Conservation (phyloP, 2,888 invertebrate species). For the Syrista parreyssii region DNA sequence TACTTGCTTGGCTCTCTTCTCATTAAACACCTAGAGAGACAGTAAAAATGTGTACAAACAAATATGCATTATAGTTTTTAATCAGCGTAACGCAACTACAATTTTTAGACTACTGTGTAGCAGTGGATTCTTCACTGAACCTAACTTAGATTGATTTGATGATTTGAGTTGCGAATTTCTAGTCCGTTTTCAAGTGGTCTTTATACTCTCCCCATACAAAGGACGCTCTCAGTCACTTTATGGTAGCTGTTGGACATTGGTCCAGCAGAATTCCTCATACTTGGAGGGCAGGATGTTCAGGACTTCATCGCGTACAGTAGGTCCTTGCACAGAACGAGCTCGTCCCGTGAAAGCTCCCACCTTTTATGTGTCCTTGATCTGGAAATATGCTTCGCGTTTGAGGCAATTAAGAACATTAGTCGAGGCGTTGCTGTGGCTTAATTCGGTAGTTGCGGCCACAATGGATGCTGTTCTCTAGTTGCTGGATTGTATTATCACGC, state of each 20-base stretch:
- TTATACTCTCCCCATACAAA: slow-evolving; percentile 32
- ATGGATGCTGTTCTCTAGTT: neutral
- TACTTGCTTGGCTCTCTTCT: neutral
- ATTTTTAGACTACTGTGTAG: neutral
- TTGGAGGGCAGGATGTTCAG: slow-evolving; percentile 43
- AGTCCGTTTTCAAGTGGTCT: neutral
- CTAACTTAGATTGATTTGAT: neutral
- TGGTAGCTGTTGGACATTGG: slow-evolving; percentile 10
- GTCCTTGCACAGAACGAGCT: slow-evolving; percentile 24
- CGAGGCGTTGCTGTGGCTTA: slow-evolving; percentile 32
- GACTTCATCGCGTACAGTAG: slow-evolving; percentile 33
- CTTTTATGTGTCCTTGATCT: slow-evolving; percentile 52
- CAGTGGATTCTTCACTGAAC: no score
- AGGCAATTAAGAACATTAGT: slow-evolving; percentile 61
- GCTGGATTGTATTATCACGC: neutral
- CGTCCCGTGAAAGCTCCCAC: slow-evolving; percentile 38
- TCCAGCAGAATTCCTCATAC: slow-evolving; percentile 33
- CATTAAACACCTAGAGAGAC: neutral
- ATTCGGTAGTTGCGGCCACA: slow-evolving; percentile 14
- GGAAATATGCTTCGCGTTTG: slow-evolving; percentile 64
- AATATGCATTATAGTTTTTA: neutral
- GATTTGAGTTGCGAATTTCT: neutral
- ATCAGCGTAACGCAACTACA: neutral
- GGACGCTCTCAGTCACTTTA: slow-evolving; percentile 21
- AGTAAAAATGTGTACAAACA: neutral